A percentile compares a stretch with the other conserved stretches of the same genome.
These are phyloP conservation scores for Alviniconcha marisindica DNA, from an alignment of 1,140 invertebrate species.

Conservation along the genomic window DNA sequence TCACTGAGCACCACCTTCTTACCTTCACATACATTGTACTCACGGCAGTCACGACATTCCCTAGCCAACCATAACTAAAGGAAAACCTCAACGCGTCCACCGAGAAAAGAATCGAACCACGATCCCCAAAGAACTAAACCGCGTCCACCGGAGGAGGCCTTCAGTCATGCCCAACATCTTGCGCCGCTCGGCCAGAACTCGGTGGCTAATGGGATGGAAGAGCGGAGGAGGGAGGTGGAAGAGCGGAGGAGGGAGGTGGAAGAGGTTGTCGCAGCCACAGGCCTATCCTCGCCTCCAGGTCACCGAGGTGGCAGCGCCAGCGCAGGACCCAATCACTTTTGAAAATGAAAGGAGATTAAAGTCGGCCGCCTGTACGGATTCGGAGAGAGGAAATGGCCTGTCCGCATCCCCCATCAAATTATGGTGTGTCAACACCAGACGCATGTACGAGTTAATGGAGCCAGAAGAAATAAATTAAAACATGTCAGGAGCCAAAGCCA, in stretches of 20 bases:
- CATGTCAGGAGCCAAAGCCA: slow-evolving; percentile 51
- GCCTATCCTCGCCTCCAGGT: neutral
- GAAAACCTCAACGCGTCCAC: too few species aligned
- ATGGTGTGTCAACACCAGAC: slow-evolving; percentile 49
- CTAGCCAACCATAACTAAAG: too few species aligned
- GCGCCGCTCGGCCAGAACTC: neutral
- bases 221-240: neutral
- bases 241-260: neutral
- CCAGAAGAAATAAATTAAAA: slow-evolving; percentile 56
- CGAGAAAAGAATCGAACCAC: too few species aligned
- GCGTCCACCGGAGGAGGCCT: too few species aligned
- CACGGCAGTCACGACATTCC: too few species aligned
- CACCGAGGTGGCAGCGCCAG: too few species aligned
- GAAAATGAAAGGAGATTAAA: slow-evolving; percentile 54
- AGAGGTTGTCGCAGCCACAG: neutral
- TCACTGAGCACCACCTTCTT: too few species aligned
- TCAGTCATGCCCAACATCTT: neutral
- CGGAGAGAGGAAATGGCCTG: slow-evolving; percentile 38
- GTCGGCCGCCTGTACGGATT: slow-evolving; percentile 44
- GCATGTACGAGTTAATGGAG: slow-evolving; percentile 48
- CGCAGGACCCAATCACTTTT: slow-evolving; percentile 45
- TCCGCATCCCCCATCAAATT: slow-evolving; percentile 43
- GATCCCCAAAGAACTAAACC: too few species aligned
- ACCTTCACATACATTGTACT: too few species aligned
- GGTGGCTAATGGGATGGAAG: neutral